Percentiles rank a stretch among this genome's conserved stretches.
phyloP scores from a whole-genome alignment of 2,797 vertebrate genomes.

The Rhincodon typus region DNA sequence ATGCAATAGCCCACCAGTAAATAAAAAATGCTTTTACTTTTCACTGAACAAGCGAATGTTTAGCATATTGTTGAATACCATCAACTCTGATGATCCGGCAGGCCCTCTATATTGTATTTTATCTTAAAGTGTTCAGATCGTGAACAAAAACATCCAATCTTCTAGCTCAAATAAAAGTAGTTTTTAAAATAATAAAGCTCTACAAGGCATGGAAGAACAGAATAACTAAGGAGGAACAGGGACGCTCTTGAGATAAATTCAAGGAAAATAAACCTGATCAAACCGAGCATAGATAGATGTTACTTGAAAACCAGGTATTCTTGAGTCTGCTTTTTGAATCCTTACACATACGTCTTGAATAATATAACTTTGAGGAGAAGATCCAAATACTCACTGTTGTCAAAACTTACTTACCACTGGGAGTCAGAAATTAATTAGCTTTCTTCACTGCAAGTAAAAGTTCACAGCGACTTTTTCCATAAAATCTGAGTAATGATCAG shows the following conservation, averaged over 20 bases:
- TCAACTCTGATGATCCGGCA: background rate
- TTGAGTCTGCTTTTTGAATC: background rate
- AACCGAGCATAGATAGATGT: background rate
- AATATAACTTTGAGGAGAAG: background rate
- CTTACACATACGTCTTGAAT: background rate
- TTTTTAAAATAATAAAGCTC: background rate
- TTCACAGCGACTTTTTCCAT: background rate
- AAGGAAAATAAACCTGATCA: background rate
- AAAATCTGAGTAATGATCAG: background rate
- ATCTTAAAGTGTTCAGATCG: background rate
- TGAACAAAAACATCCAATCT: background rate
- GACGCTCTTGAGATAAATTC: background rate
- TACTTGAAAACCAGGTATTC: background rate
- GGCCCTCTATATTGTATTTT: background rate
- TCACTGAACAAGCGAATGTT: background rate
- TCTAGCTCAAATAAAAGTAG: background rate
- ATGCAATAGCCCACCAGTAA: background rate
- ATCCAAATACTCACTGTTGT: conserved; percentile 1
- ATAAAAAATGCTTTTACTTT: background rate
- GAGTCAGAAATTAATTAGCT: background rate
- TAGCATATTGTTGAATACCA: background rate
- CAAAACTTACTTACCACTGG: background rate
- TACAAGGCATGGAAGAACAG: background rate
- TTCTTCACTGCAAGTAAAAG: background rate
- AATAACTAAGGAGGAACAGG: background rate